Conservation (phyloP, 2,797 vertebrate genomes). For the Darevskia nairensis region DNA sequence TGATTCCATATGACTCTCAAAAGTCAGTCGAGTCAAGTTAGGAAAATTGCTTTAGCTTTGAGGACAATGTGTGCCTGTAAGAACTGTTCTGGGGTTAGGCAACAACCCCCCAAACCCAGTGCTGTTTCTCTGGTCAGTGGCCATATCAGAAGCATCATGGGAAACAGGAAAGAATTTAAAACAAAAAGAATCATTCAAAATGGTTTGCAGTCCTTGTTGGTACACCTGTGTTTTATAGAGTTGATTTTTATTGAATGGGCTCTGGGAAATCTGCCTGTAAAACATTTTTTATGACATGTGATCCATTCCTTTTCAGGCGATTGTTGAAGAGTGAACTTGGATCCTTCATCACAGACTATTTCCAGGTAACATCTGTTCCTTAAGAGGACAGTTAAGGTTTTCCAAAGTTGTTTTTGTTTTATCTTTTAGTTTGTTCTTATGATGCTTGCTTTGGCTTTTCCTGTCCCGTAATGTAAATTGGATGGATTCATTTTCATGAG, state of each 20-base stretch:
- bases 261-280: neutral
- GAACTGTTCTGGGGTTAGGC: neutral
- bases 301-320: slow-evolving; percentile 80
- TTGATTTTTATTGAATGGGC: neutral
- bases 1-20: neutral
- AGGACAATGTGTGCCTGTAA: neutral
- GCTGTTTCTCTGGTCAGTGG: neutral
- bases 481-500: neutral
- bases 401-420: slow-evolving; percentile 15
- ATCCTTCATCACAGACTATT: slow-evolving; percentile 95
- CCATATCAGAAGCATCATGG: neutral
- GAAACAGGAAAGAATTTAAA: neutral
- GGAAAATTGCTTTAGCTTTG: neutral
- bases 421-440: slow-evolving; percentile 23
- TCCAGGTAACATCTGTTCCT: slow-evolving; percentile 84
- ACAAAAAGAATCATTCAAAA: neutral
- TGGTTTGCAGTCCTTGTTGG: neutral
- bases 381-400: neutral
- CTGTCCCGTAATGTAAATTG: neutral
- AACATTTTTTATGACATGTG: slow-evolving; percentile 44
- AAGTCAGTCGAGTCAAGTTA: neutral
- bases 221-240: neutral
- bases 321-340: slow-evolving; percentile 95
- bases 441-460: slow-evolving; percentile 33
- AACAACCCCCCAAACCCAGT: neutral